Evolutionary conservation across 2,888 invertebrate genomes (phyloP).

Genomic region (Anodontia alba): DNA sequence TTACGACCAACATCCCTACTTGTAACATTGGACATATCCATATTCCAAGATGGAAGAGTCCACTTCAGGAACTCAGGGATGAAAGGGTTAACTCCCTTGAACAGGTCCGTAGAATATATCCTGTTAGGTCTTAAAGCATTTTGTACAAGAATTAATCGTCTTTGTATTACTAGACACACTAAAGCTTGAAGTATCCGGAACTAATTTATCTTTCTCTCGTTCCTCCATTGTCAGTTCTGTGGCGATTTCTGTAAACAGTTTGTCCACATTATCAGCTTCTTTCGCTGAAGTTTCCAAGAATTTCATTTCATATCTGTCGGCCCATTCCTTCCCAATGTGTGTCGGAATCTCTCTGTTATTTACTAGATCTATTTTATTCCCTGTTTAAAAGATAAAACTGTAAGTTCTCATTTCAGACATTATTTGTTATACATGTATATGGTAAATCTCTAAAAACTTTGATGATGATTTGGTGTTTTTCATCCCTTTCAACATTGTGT

Average conservation of each 20-base stretch:
- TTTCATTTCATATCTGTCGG: conserved; percentile 95
- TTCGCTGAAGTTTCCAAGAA: conserved; percentile 99
- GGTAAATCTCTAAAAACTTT: no score
- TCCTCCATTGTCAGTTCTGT: conserved; percentile 87
- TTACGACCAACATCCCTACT: no score
- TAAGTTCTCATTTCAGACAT: no score
- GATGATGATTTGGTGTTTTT: no score
- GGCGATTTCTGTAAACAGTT: conserved; percentile 98
- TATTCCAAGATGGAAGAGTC: no score
- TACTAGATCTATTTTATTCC: conserved; percentile 98
- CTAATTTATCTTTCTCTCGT: conserved; percentile 65
- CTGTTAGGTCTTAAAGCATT: conserved; percentile 65
- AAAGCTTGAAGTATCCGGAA: conserved; percentile 48
- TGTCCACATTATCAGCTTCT: conserved; percentile 98
- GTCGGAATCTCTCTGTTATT: conserved; percentile 96
- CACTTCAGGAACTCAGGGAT: no score
- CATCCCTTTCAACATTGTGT: no score
- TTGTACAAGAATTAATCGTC: conserved; percentile 62
- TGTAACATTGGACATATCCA: no score
- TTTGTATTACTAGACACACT: conserved; percentile 61
- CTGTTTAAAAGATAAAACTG: conserved; percentile 85
- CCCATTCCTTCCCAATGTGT: conserved; percentile 97
- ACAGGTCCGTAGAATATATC: not conserved
- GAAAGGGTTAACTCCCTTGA: no score
- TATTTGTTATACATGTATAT: no score